Evolutionary conservation across 2,113 vertebrate species (phyloP).

Genomic region (Pteronura brasiliensis): DNA sequence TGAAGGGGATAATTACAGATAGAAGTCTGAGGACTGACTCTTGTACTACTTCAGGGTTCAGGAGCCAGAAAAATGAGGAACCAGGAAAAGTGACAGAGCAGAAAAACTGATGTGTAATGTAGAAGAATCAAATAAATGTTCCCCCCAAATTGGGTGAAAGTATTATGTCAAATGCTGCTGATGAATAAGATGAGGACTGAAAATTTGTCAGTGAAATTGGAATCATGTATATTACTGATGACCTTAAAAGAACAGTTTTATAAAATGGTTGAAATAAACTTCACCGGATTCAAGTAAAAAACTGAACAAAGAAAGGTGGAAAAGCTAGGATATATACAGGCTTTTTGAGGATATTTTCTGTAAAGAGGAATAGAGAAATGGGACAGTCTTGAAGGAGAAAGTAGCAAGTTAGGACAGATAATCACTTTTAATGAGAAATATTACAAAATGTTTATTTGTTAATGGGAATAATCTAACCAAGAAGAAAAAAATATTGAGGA

Average conservation of each 20-base stretch:
- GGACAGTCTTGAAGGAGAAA: background rate
- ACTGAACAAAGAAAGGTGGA: background rate
- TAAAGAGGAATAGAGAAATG: background rate
- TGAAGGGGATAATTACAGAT: background rate
- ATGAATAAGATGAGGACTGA: background rate
- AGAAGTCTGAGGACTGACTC: background rate
- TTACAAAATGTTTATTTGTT: background rate
- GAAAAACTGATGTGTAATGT: background rate
- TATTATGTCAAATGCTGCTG: background rate
- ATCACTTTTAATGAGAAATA: background rate
- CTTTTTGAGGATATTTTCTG: background rate
- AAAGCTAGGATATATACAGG: background rate
- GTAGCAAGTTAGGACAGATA: background rate
- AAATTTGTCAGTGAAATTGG: background rate
- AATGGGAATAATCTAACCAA: background rate
- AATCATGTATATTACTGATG: background rate
- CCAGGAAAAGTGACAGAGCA: background rate
- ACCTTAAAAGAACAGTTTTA: background rate
- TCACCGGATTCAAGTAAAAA: background rate
- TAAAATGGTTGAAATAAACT: slow-evolving; percentile 12
- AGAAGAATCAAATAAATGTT: slow-evolving; percentile 33
- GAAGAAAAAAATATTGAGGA: background rate
- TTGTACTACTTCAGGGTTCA: background rate
- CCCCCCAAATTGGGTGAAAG: background rate
- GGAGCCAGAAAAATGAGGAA: background rate